Conservation (phyloP, 2,888 invertebrate genomes). For the Plutella xylostella region DNA sequence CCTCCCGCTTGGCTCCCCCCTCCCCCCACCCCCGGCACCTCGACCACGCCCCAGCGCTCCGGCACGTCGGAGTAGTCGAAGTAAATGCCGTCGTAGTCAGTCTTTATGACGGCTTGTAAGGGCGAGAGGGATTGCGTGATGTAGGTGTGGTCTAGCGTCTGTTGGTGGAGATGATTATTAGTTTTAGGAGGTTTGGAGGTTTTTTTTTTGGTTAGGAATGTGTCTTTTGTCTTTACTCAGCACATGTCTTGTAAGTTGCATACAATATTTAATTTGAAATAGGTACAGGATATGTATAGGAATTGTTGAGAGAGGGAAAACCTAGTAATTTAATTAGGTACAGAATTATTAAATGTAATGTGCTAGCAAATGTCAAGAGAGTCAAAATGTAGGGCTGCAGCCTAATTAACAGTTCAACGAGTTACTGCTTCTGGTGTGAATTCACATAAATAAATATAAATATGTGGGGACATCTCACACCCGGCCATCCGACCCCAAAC, state of each 20-base stretch:
- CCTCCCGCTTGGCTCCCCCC: constrained; percentile 29
- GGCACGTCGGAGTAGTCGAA: constrained; percentile 32
- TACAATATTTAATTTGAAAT: not conserved
- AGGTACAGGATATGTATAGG: not conserved
- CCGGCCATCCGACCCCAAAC: too few relatives aligned
- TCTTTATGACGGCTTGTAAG: constrained; percentile 33
- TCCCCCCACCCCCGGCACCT: constrained; percentile 37
- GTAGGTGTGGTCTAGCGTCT: constrained; percentile 52
- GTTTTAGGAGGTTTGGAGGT: not conserved
- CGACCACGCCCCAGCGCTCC: constrained; percentile 45
- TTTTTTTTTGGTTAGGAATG: too few relatives aligned
- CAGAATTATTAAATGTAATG: too few relatives aligned
- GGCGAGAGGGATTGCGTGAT: constrained; percentile 50
- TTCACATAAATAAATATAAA: too few relatives aligned
- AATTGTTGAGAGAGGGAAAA: too few relatives aligned
- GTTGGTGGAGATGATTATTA: constrained; percentile 11
- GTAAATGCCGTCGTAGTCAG: constrained; percentile 48
- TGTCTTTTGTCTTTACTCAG: too few relatives aligned
- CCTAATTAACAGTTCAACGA: too few relatives aligned
- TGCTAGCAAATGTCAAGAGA: too few relatives aligned
- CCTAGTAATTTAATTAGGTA: too few relatives aligned
- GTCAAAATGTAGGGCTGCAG: too few relatives aligned
- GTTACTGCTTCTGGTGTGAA: too few relatives aligned
- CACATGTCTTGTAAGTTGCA: not conserved
- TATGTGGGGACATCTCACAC: too few relatives aligned